Base-by-base conservation (phyloP, 2,797 vertebrate genomes). In the Microcaecilia unicolor region DNA sequence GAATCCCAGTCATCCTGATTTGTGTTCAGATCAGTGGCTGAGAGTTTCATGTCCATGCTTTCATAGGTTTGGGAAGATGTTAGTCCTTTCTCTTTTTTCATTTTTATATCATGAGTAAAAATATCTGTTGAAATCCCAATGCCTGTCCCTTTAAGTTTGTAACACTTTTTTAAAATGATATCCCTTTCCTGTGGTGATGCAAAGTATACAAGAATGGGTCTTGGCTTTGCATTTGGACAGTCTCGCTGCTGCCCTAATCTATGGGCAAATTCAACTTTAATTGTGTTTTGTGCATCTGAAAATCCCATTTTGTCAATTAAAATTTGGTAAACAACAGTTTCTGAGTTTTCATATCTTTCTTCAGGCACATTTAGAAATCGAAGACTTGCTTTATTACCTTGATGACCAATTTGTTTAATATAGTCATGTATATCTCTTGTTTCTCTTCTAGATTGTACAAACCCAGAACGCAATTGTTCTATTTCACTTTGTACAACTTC, bases 401-500 rank as follows among this genome's bases (percentile, higher is more conserved):
- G 83, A 39, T 89, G 88, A 44, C 90, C 90, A 39, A 98, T 81
- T 67, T 93, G 91, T 58, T 91, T 93, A 52, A 98, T 97, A 44
- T 98, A 99, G 53, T 97, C 94, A 13, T 99, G 94, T 41, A 99
- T 97, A 57, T 99, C 94, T 34, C 88, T 81, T 10, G 93, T 99
- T 78, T 99, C 96, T 45, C 96, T 87, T 67, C 94, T 84, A 13
- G 96, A 97, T 60, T 99, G 95, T 17, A 98, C 93, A 31, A 99
- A 99, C 18, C 96, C 96, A 4, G 93, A 87, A 31, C 95, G 81
- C 28, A 99, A 67, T 43, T 99, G 96, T 48, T 99, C 96, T 15
- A 99, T 98, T 74, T 99, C 96, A 40, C 84, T 98, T 59, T 99
- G 96, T 28, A 99, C 96, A 33, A 99, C 92, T 75, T 99, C 96